Base-by-base conservation (phyloP, 2,888 invertebrate species). In the Micoletzkya japonica region DNA sequence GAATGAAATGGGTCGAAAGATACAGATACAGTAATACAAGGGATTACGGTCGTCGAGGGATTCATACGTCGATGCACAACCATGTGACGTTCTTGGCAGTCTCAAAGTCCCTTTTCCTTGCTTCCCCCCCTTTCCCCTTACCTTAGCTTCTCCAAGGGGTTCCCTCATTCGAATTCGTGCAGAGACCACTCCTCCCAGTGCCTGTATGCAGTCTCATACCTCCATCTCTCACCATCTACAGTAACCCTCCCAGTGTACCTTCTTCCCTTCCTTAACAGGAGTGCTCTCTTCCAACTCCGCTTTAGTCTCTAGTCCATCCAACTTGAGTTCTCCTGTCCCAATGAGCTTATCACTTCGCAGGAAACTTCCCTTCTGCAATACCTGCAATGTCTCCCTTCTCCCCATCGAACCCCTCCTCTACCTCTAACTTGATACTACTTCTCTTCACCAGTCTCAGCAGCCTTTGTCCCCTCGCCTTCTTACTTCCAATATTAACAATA, bases 361-460 rank as follows among this genome's bases (percentile, higher is more conserved):
- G 88, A 97, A 94, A 80, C 96, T 95, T 87, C 95, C 95, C 89
- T 92, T 92, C 0, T 93, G 84, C 70, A 71, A 82, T 2, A 84
- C 76, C 81, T 81, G 50, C 17, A 74, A 68, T 36, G 57, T 14
- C 20, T 2, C 34, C 34, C 39, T 30, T 36, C 10, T 6, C 30
- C 44, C 28, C 4, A 28, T 14, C 26, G 36, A 28, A 54, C 37
- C 52, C 17, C 44, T 44, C 44, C 44, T 20, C 57, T 34, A 76
- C 90, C 87, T 96, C 95, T 70, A 94, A 90, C 86, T 97, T 97
- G 74, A 96, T 88, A 1, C 90, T 90, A 81, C 94, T 93, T 58
- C 94, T 89, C 86, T 95, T 95, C 86, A 97, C 92, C 37, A 93
- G 90, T 61, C 96, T 88, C 76, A 91, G 91, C 82, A 95, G 93